phyloP scores from a whole-genome alignment of 1,140 invertebrate genomes.

The Galleria mellonella region DNA sequence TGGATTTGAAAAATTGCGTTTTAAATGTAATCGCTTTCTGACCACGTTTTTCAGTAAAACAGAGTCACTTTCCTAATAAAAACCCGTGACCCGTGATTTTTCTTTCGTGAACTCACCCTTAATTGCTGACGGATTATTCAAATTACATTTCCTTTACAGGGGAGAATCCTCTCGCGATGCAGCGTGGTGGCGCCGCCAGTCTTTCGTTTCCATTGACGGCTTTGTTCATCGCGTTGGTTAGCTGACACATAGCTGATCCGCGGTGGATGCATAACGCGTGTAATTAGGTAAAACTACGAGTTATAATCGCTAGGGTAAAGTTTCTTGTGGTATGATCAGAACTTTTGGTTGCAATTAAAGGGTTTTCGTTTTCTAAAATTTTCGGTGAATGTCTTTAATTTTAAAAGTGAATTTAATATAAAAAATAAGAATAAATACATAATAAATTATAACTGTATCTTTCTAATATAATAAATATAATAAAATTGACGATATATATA shows the following conservation, averaged over 20 bases:
- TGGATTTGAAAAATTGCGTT: too few relatives aligned
- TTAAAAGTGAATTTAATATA: too few relatives aligned
- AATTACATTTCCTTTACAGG: constrained; percentile 36
- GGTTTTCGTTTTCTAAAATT: too few relatives aligned
- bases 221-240: constrained; percentile 25
- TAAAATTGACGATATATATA: too few relatives aligned
- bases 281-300: constrained; percentile 15
- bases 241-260: constrained; percentile 57
- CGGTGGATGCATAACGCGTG: constrained; percentile 32
- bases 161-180: constrained; percentile 64
- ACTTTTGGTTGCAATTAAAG: too few relatives aligned
- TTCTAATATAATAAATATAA: too few relatives aligned
- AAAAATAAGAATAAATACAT: too few relatives aligned
- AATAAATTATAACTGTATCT: too few relatives aligned
- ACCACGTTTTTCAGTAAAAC: too few relatives aligned
- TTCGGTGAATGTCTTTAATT: too few relatives aligned
- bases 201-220: constrained; percentile 35
- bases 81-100: not conserved
- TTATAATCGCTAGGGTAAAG: constrained; percentile 8
- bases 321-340: not conserved
- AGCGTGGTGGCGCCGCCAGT: constrained; percentile 38
- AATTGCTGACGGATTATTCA: constrained; percentile 14
- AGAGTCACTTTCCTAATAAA: not conserved
- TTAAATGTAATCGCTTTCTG: too few relatives aligned
- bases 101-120: too few relatives aligned